Base-by-base conservation (phyloP, 2,113 vertebrate genomes). In the Ammodytes marinus region DNA sequence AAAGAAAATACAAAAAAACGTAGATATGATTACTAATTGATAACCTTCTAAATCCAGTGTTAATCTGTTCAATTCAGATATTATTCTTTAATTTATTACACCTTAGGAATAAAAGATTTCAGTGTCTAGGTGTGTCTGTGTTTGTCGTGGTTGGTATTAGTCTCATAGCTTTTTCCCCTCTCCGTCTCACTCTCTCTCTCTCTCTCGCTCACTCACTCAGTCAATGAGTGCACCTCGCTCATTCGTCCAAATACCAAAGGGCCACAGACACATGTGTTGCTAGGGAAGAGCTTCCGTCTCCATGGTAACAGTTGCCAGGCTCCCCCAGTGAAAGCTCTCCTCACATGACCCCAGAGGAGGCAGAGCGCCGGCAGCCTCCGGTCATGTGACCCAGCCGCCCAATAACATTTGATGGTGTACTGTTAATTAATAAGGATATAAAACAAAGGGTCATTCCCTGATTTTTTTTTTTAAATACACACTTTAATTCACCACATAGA, bases 211-310 rank as follows among this genome's bases (percentile, higher is more conserved):
- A 9, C 45, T 58, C 57, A 27, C 6, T 68, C 77, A 37, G 2
- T 77, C 79, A 50, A 5, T 40, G 40, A 11, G 45, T 11, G 2
- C 63, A 47, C 50, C 69, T 67, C 14, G 6, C 59, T 57, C 74
- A 17, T 27, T 69, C 58, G 2, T 27, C 42, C 58, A 83, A 82
- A 87, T 79, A 80, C 82, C 65, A 58, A 70, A 88, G 52, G 61
- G 57, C 79, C 69, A 64, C 61, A 71, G 42, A 55, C 61, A 71
- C 46, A 55, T 12, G 74, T 66, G 94, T 95, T 94, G 93, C 94
- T 94, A 92, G 93, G 27, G 94, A 88, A 94, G 94, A 94, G 87
- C 91, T 83, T 86, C 86, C 37, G 84, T 95, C 85, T 6, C 94
- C 93, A 83, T 87, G 86, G 94, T 88, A 94, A 95, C 94, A 53